A percentile compares a stretch with the other conserved stretches of the same genome.
Conservation (phyloP, 2,797 vertebrate genomes). For the Spea hammondii region DNA sequence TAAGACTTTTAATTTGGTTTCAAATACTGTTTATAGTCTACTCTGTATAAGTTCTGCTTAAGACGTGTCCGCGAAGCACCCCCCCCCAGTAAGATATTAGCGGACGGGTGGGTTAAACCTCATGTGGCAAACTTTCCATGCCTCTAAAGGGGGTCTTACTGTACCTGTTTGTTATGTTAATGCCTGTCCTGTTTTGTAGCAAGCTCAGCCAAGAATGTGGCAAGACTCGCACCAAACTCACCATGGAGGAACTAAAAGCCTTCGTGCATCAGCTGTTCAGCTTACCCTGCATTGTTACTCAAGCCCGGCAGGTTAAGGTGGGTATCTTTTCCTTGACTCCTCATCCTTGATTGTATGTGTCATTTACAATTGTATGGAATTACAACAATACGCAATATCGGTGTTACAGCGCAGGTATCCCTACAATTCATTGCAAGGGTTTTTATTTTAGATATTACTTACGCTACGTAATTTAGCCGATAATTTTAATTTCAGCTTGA, state of each 20-base stretch:
- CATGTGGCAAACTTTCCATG: too few relatives aligned
- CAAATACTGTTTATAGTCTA: too few relatives aligned
- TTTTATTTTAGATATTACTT: not conserved
- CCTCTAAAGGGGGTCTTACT: not conserved
- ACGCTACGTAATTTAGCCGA: not conserved
- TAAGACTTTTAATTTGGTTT: constrained; percentile 56
- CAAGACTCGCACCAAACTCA: constrained; percentile 87
- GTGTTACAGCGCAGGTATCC: too few relatives aligned
- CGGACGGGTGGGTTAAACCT: too few relatives aligned
- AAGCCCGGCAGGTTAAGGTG: constrained; percentile 95
- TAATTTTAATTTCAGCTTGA: not conserved
- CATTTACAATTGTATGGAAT: too few relatives aligned
- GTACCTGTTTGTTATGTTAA: not conserved
- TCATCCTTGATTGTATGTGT: too few relatives aligned
- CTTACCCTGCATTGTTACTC: constrained; percentile 91
- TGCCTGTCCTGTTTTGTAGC: constrained; percentile 54
- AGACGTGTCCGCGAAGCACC: too few relatives aligned
- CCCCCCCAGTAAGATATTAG: too few relatives aligned
- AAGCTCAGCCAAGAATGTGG: constrained; percentile 82
- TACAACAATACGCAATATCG: too few relatives aligned
- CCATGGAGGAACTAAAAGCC: constrained; percentile 93
- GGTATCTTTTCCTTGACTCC: constrained; percentile 41
- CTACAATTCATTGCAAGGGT: too few relatives aligned
- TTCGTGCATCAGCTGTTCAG: constrained; percentile 94
- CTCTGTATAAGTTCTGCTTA: too few relatives aligned